Base-by-base conservation (phyloP, 2,113 vertebrate species). In the Lamprologus speciosus region DNA sequence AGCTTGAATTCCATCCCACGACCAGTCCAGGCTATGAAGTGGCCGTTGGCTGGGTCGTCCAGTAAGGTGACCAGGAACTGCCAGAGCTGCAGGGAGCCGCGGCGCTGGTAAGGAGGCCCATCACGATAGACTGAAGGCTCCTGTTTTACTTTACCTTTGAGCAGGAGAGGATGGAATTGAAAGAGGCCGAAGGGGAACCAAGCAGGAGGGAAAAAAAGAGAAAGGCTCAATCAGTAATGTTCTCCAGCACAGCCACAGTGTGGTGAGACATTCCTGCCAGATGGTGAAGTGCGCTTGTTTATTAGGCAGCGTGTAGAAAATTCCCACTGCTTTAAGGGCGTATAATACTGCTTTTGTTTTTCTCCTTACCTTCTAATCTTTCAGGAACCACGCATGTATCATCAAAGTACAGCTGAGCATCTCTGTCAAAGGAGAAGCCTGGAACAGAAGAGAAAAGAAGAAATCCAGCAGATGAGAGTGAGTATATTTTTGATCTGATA, bases 1-100 rank as follows among this genome's bases (percentile, higher is more conserved):
- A 99, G 97, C 89, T 99, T 99, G 95, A 99, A 99, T 91, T 99
- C 98, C 98, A 99, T 99, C 93, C 98, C 98, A 3, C 98, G 97
- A 31, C 98, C 98, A 0, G 98, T 99, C 98, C 98, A 99, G 45
- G 98, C 98, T 2, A 99, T 99, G 95, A 99, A 99, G 93, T 99
- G 98, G 3, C 97, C 97, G 0, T 99, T 99, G 84, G 98, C 97
- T 0, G 98, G 98, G 92, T 99, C 98, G 1, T 99, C 98, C 35
- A 99, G 96, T 28, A 99, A 96, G 0, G 98, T 98, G 82, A 99
- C 98, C 13, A 99, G 95, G 95, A 99, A 99, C 96, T 99, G 98
- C 98, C 98, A 99, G 80, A 99, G 97, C 96, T 99, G 98, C 89
- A 99, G 97, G 35, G 98, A 99, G 57, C 98, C 98, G 0, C 98